phyloP scores from a whole-genome alignment of 92 coral and sea anemone species.

The Actinostola sp. region DNA sequence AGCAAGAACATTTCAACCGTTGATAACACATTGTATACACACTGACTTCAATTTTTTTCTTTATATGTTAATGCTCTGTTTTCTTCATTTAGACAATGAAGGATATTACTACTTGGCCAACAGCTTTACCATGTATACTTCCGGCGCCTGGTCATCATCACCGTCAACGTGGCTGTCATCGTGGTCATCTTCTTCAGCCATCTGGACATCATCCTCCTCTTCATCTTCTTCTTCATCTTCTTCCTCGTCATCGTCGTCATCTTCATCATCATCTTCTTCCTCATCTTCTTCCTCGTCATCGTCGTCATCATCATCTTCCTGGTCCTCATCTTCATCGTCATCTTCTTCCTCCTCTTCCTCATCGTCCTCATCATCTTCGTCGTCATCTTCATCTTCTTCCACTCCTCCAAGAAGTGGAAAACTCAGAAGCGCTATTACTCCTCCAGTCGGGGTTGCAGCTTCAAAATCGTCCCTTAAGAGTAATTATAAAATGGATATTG shows the following conservation, averaged over 20 bases:
- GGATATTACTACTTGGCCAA: constrained; percentile 65
- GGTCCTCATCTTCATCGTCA: constrained; percentile 32
- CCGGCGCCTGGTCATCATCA: constrained; percentile 38
- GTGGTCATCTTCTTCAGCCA: constrained; percentile 36
- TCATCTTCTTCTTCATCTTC: constrained; percentile 45
- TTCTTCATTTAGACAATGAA: constrained; percentile 46
- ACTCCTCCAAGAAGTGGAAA: constrained; percentile 10
- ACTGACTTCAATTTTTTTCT: background rate
- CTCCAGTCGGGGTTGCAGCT: constrained; percentile 26
- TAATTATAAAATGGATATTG: constrained; percentile 59
- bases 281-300: constrained; percentile 38
- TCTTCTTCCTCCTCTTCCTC: constrained; percentile 46
- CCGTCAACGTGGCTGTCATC: constrained; percentile 38
- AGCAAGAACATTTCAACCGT: too few relatives aligned
- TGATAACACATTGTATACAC: too few relatives aligned
- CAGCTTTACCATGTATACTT: constrained; percentile 75
- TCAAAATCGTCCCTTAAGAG: constrained; percentile 45
- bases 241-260: constrained; percentile 43
- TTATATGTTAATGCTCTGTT: background rate
- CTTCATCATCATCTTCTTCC: constrained; percentile 41
- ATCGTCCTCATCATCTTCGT: constrained; percentile 30
- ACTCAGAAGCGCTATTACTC: constrained; percentile 38
- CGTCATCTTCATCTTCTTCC: constrained; percentile 37
- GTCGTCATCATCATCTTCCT: constrained; percentile 32
- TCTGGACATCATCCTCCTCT: constrained; percentile 37